Base-by-base conservation (phyloP, 2,113 vertebrate genomes). In the Nansenia antarctica region DNA sequence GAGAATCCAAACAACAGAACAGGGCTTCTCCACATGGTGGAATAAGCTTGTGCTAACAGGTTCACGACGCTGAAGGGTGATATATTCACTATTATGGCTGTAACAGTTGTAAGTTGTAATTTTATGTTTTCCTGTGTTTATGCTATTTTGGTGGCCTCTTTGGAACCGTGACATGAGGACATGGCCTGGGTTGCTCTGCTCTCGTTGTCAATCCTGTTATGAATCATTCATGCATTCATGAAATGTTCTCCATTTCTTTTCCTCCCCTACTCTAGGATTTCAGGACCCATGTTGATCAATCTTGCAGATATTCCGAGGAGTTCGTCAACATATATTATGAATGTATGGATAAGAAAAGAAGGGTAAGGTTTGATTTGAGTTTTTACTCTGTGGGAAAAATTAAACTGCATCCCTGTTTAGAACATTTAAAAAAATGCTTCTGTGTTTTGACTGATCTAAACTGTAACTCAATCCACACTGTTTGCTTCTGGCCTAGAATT, bases 271-370 rank as follows among this genome's bases (percentile, higher is more conserved):
- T 7, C 1, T 11, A 95, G 94, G 96, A 99, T 83, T 99, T 98
- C 86, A 93, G 96, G 90, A 96, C 93, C 7, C 93, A 94, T 0
- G 97, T 92, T 24, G 97, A 99, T 80, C 96, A 98, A 88, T 97
- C 96, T 14, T 98, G 96, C 80, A 93, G 94, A 86, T 97, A 98
- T 37, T 95, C 98, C 0, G 98, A 99, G 80, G 97, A 98, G 69
- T 99, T 99, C 77, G 93, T 96, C 77, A 98, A 94, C 7, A 96
- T 99, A 86, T 99, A 98, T 83, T 99, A 99, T 59, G 96, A 97
- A 67, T 98, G 95, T 20, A 95, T 98, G 94, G 97, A 99, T 79
- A 99, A 98, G 79, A 96, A 98, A 69, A 93, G 98, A 79, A 91
- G 95, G 84, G 94, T 98, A 83, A 26, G 94, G 86, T 18, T 34